These are phyloP conservation scores for Microtus richardsoni DNA, from an alignment of 2,113 vertebrate species.

Conservation along the genomic window DNA sequence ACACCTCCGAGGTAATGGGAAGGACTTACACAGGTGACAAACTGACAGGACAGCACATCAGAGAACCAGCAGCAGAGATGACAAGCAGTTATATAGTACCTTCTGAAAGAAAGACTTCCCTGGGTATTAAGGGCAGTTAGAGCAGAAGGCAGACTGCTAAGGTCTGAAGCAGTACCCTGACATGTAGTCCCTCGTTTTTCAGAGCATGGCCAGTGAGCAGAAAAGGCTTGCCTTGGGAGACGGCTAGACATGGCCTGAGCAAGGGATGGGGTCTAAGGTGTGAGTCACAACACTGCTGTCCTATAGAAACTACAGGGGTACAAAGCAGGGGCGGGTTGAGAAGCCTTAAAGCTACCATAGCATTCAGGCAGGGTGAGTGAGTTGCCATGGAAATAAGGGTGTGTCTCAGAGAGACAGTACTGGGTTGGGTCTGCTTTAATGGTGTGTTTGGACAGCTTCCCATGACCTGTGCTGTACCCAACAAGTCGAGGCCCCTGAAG, in stretches of 20 bases:
- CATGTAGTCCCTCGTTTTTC: accelerated
- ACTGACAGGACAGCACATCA: accelerated
- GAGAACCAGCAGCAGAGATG: accelerated
- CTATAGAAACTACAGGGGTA: neutral
- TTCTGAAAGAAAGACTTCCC: neutral
- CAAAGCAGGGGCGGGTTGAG: accelerated
- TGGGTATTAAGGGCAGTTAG: accelerated
- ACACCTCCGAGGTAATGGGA: accelerated
- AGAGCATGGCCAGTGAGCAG: accelerated
- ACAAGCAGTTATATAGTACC: accelerated
- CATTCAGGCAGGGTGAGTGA: neutral
- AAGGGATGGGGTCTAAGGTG: accelerated
- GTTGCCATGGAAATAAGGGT: neutral
- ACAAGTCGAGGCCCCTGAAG: neutral
- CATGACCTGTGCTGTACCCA: neutral
- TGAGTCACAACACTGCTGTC: neutral
- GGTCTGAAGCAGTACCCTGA: neutral
- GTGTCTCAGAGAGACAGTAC: neutral
- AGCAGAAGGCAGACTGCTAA: too few species aligned
- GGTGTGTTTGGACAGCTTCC: neutral
- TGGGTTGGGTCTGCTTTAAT: neutral
- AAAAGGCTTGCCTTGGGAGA: neutral
- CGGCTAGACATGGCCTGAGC: accelerated
- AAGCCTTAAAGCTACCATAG: neutral
- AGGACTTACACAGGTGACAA: accelerated